Percentiles rank a stretch among this genome's conserved stretches.
Evolutionary conservation across 2,113 vertebrate genomes (phyloP).

Genomic region (Strigops habroptila): DNA sequence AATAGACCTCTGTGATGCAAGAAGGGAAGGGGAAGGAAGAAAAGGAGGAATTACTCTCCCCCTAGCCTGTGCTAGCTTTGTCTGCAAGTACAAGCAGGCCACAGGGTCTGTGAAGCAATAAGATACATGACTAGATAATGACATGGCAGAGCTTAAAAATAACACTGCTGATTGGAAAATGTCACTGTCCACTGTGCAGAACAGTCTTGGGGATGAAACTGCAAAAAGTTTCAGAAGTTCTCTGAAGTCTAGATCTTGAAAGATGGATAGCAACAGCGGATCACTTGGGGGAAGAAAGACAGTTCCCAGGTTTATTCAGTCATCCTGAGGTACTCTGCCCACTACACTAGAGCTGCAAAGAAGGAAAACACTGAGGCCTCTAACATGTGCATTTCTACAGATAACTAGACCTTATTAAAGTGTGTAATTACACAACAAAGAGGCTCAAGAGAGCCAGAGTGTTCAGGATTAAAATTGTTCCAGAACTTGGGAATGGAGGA

Average conservation of each 20-base stretch:
- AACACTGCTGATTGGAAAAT: conserved; percentile 30
- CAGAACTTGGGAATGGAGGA: not conserved
- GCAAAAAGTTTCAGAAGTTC: not conserved
- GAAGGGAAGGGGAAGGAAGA: not conserved
- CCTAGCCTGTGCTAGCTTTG: not conserved
- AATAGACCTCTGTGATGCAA: not conserved
- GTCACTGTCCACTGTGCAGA: not conserved
- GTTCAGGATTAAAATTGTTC: not conserved
- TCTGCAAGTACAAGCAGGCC: not conserved
- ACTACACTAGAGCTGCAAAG: not conserved
- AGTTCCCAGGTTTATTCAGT: not conserved
- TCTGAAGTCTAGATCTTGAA: not conserved
- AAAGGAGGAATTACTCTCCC: not conserved
- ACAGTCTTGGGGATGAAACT: not conserved
- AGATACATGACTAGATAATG: not conserved
- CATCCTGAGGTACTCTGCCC: not conserved
- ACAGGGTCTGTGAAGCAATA: not conserved
- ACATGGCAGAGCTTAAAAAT: conserved; percentile 44
- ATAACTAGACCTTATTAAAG: not conserved
- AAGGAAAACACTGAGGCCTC: not conserved
- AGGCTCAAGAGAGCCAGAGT: not conserved
- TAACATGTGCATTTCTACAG: not conserved
- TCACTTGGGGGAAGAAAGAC: not conserved
- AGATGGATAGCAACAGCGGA: not conserved
- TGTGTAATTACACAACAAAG: not conserved